These are phyloP conservation scores for Gallinago stenura DNA, from an alignment of 2,797 vertebrate genomes.

Conservation along the genomic window DNA sequence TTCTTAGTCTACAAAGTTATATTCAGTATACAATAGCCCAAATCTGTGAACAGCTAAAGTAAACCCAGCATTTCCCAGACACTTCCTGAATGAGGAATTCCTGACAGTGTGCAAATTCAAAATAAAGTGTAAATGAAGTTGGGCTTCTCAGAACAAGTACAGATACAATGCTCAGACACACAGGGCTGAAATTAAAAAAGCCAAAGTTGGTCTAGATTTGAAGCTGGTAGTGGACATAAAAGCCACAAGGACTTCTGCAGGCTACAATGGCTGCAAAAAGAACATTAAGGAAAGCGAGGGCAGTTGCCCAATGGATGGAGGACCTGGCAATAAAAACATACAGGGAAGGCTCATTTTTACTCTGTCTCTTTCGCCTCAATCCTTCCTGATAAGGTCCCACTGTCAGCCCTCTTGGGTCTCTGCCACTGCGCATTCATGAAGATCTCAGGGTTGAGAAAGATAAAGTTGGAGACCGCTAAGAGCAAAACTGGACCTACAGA, in stretches of 20 bases:
- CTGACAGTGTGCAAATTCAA: neutral
- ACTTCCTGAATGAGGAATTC: neutral
- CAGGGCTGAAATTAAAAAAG: neutral
- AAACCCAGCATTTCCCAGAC: neutral
- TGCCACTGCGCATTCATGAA: accelerated
- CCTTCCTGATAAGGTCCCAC: neutral
- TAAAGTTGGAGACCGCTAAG: neutral
- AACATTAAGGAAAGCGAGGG: neutral
- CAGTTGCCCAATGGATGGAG: neutral
- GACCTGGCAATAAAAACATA: neutral
- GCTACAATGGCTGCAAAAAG: neutral
- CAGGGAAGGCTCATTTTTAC: neutral
- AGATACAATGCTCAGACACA: neutral
- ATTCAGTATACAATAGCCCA: neutral
- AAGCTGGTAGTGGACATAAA: neutral
- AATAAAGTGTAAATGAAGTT: neutral
- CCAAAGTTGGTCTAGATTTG: neutral
- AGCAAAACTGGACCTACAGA: neutral
- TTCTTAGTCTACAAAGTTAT: neutral
- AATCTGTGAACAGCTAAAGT: neutral
- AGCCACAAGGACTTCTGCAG: neutral
- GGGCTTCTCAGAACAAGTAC: neutral
- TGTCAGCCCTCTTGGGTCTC: neutral
- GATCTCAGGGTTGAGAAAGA: neutral
- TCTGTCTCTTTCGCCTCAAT: neutral